A percentile compares a stretch with the other conserved stretches of the same genome.
Evolutionary conservation across 1,140 invertebrate species (phyloP).

Genomic region (Theocolax elegans): DNA sequence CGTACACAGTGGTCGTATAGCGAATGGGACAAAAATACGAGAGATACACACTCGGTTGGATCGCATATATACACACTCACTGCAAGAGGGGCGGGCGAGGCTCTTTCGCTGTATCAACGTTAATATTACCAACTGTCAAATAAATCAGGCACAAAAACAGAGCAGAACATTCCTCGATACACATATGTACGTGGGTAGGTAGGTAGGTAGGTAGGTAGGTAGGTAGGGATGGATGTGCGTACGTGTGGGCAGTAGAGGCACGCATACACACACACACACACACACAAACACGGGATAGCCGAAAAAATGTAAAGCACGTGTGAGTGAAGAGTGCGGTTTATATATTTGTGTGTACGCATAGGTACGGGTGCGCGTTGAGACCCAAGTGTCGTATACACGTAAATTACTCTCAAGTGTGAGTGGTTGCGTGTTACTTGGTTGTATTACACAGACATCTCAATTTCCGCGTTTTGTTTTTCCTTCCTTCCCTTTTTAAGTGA

Average conservation of each 20-base stretch:
- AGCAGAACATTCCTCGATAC: background rate
- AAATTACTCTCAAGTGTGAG: background rate
- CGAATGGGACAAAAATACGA: background rate
- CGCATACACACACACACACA: background rate
- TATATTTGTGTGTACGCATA: background rate
- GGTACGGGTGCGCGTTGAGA: too few species aligned
- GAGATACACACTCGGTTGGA: too few species aligned
- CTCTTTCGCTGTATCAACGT: background rate
- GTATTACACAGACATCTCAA: constrained; percentile 13
- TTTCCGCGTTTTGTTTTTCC: background rate
- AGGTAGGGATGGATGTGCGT: too few species aligned
- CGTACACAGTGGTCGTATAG: too few species aligned
- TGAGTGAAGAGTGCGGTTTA: background rate
- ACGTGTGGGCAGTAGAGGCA: too few species aligned
- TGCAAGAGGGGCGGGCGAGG: too few species aligned
- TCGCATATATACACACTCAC: too few species aligned
- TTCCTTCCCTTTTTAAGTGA: background rate
- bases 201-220: background rate
- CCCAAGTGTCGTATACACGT: background rate
- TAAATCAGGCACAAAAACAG: constrained; percentile 18
- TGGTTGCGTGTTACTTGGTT: constrained; percentile 1
- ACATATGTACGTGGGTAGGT: background rate
- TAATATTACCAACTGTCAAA: constrained; percentile 24
- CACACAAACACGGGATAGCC: background rate
- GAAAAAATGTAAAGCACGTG: background rate